Evolutionary conservation across 2,888 invertebrate species (phyloP).

Genomic region (Melieria crassipennis): DNA sequence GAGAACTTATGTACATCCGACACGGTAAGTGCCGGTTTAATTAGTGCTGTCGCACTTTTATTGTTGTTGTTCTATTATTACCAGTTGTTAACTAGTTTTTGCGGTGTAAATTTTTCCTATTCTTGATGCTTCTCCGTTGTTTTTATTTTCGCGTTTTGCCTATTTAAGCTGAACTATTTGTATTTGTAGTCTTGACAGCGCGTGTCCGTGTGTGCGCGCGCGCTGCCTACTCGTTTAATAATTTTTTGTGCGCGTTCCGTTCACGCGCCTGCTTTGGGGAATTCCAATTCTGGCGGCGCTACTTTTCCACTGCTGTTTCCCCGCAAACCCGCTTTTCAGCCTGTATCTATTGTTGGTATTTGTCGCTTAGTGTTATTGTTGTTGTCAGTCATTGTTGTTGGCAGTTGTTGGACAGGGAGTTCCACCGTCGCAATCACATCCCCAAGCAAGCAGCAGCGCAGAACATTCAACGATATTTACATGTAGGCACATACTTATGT

Average conservation of each 20-base stretch:
- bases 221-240: conserved; percentile 3
- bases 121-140: too few relatives aligned
- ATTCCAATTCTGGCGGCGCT: conserved; percentile 29
- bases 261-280: conserved; percentile 34
- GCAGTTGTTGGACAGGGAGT: neutral
- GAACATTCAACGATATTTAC: conserved; percentile 7
- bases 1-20: too few relatives aligned
- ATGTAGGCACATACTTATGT: neutral
- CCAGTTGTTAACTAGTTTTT: too few relatives aligned
- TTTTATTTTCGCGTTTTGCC: too few relatives aligned
- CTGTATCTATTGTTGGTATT: neutral
- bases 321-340: neutral
- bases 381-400: neutral
- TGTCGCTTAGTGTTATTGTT: neutral
- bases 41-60: too few relatives aligned
- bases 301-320: conserved; percentile 12
- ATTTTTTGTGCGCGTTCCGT: conserved; percentile 12
- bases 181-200: neutral
- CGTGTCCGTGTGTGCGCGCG: conserved; percentile 3
- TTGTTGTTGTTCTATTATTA: too few relatives aligned
- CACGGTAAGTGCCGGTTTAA: too few relatives aligned
- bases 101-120: too few relatives aligned
- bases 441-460: neutral
- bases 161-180: too few relatives aligned
- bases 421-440: neutral